Evolutionary conservation across 2,888 invertebrate genomes (phyloP), one percentile per base, ranked within the genome.

Genomic region (Calliopum simillimum): DNA sequence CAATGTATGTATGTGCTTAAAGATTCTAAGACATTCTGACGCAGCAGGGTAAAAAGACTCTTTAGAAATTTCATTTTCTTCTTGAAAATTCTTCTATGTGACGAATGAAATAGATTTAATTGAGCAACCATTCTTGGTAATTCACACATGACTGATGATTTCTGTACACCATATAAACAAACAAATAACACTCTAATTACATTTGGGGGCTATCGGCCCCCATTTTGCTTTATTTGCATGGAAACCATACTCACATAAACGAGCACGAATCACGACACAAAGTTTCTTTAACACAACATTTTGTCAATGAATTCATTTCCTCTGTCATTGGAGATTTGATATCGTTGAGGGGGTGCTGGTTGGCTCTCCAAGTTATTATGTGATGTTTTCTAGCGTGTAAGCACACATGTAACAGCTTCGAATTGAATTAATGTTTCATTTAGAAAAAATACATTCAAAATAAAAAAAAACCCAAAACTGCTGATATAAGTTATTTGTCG

Each of bases 371-470:
- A 33, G 5, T 33, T 33, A 8, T 33, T 8, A 33, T 33, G 51
- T 51, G 51, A 51, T 51, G 51, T 51, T 19, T 21, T 51, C 51
- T 16, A 21, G 51, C 51, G 51, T 51, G 51, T 51, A 21, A 51
- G 11, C 16, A 19, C n/a, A 51, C 51, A 51, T 51, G 21, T 33
- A 51, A 51, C 51, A 51, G n/a, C 13, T 11, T n/a, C 11, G n/a
- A 16, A 51, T 51, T 51, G 51, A 51, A 51, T 51, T 51, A 16
- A 51, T 51, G 14, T 51, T 51, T 51, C 51, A 51, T 51, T 51
- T 21, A 51, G 21, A 14, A 51, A 21, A 51, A 51, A 2, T 14
- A 51, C 33, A 33, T 33, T n/a, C 33, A 2, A 33, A 33, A 33
- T 2, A 1, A 6, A 8, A 33, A 8, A 33, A 33, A 8, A 5